A percentile compares a stretch with the other conserved stretches of the same genome.
Conservation (phyloP, 1,140 invertebrate species). For the Cataglyphis hispanica region DNA sequence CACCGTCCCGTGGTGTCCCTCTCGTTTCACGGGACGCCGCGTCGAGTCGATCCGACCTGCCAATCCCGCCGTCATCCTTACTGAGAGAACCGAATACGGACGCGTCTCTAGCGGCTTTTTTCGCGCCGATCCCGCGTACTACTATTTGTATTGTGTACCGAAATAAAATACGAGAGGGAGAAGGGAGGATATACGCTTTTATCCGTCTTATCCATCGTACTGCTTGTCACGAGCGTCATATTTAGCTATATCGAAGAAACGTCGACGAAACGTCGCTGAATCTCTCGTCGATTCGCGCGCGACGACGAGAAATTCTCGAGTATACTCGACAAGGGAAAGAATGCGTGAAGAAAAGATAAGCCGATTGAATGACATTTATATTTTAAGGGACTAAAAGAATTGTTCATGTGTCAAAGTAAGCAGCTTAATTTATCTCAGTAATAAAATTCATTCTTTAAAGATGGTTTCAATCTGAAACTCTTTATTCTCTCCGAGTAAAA, state of each 20-base stretch:
- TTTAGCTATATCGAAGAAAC: background rate
- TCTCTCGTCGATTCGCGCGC: background rate
- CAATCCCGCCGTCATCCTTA: slow-evolving; percentile 20
- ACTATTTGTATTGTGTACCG: background rate
- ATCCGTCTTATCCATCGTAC: slow-evolving; percentile 33
- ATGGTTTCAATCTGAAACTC: background rate
- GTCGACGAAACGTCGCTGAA: background rate
- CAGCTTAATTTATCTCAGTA: background rate
- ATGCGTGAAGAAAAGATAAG: background rate
- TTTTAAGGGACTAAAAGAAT: background rate
- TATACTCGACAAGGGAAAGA: background rate
- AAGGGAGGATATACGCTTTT: slow-evolving; percentile 5
- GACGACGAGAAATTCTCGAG: background rate
- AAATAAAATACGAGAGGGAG: background rate
- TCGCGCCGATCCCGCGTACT: slow-evolving; percentile 16
- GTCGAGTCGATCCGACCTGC: slow-evolving; percentile 45
- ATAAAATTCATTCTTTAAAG: background rate
- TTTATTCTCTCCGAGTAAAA: too few species aligned
- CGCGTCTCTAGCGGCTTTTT: background rate
- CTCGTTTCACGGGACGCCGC: slow-evolving; percentile 37
- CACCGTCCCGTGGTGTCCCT: background rate
- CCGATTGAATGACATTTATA: background rate
- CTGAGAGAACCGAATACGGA: background rate
- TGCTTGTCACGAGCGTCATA: slow-evolving; percentile 35
- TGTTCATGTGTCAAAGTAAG: background rate